Evolutionary conservation across 2,888 invertebrate species (phyloP).

Genomic region (Leptopilina myrica): DNA sequence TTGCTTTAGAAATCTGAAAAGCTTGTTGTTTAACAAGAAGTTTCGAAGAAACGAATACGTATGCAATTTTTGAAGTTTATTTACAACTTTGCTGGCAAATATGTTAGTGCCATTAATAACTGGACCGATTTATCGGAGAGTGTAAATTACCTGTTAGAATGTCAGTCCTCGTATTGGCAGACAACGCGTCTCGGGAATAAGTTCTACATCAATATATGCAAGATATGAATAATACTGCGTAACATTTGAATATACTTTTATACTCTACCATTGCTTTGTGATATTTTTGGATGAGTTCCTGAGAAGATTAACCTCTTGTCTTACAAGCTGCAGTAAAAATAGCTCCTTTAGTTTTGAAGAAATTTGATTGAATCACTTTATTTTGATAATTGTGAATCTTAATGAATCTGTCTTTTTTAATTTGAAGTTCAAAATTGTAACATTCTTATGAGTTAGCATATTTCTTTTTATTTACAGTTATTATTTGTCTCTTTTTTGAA

Average conservation of each 20-base stretch:
- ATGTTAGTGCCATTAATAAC: constrained; percentile 27
- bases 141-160: constrained; percentile 27
- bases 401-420: neutral
- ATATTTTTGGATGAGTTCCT: constrained; percentile 71
- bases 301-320: constrained; percentile 73
- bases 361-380: constrained; percentile 10
- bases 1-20: neutral
- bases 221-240: constrained; percentile 52
- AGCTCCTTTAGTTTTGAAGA: constrained; percentile 48
- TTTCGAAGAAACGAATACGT: neutral
- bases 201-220: constrained; percentile 40
- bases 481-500: neutral
- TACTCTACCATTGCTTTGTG: constrained; percentile 63
- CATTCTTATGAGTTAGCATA: neutral
- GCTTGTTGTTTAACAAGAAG: neutral
- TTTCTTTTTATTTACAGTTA: neutral
- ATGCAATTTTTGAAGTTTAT: constrained; percentile 35
- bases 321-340: constrained; percentile 71
- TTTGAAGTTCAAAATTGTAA: neutral
- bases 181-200: constrained; percentile 37
- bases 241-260: constrained; percentile 58
- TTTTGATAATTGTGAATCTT: neutral
- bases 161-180: constrained; percentile 38
- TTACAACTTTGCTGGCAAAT: constrained; percentile 22
- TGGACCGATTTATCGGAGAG: constrained; percentile 7